Evolutionary conservation across 2,888 invertebrate species (phyloP), one percentile per base, ranked within the genome.

Genomic region (Corythucha ciliata): DNA sequence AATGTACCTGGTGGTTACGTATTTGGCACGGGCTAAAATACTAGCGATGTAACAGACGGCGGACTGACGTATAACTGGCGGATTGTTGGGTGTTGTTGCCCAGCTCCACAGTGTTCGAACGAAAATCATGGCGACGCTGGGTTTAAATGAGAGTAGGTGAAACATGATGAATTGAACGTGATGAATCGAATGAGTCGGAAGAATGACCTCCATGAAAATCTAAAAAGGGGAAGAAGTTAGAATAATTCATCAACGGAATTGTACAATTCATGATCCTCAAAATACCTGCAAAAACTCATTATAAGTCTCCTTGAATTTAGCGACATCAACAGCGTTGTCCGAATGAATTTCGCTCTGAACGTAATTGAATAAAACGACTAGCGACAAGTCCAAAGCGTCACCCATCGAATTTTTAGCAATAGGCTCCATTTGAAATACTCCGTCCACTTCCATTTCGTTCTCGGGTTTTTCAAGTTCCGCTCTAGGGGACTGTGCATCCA

Each of bases 181-280:
- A 64, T 80, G 78, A 27, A 83, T 83, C 24, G 83, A 85, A 68
- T 89, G 81, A 1, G 90, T 90, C 1, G 85, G 84, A 53, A 94
- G 68, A 58, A 94, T 77, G 29, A 85, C 72, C 62, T 77, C 78
- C 61, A 92, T 87, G 68, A 93, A 55, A 22, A 58, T 47, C 46
- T 56, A 41, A 22, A 32, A 20, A 12, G n/a, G n/a, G n/a, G n/a
- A n/a, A n/a, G n/a, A 29, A 8, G 29, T 14, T 36, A 12, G 36
- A 36, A n/a, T 16, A 36, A 36, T 14, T 7, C 36, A 36, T n/a
- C 8, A 36, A 16, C 36, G 8, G 36, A 36, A 16, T 36, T 10
- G 14, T 14, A 29, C 8, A n/a, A 10, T 29, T 29, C 8, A 29
- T 29, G 29, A 22, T 16, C 12, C 8, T 14, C 12, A n/a, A 41